Base-by-base conservation (phyloP, 2,888 invertebrate genomes). In the Diloba caeruleocephala region DNA sequence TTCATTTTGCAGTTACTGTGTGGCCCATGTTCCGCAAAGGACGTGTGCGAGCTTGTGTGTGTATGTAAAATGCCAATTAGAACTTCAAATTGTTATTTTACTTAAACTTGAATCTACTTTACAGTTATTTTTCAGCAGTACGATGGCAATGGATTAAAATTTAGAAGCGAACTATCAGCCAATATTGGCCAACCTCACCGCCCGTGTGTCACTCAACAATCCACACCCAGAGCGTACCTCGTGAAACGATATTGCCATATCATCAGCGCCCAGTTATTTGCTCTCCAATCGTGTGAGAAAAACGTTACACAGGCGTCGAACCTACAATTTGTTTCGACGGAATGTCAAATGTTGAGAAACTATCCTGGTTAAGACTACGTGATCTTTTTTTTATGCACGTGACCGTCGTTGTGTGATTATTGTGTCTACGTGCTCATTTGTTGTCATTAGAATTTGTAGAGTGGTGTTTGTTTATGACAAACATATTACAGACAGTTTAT, bases 251-350 rank as follows among this genome's bases (percentile, higher is more conserved):
- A 89, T 87, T 79, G 86, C 85, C 85, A 85, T 89, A 91, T 87
- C 88, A 89, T 88, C 87, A 83, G 86, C 89, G 90, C 87, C 91
- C 82, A 86, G 87, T 89, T 89, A 92, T 92, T 92, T 92, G 86
- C 87, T 88, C 86, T 88, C 90, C 81, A 81, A 86, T 89, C 88
- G 92, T 92, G 92, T 92, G 92, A 91, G 90, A 91, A 91, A 90
- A 91, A 90, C 89, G 79, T 85, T 83, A 78, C 79, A 76, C 74
- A 79, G 79, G 66, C 79, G 84, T 79, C 84, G 81, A 89, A 85
- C 88, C 84, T 69, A 78, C 85, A 90, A 92, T 92, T 90, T 90
- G 79, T 75, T 60, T 63, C 73, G 46, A 66, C 53, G 86, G 88
- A 88, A 92, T 92, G 92, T 92, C 92, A 92, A 92, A 87, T 83